Conservation (phyloP, 1,140 invertebrate genomes). For the Plodia interpunctella region DNA sequence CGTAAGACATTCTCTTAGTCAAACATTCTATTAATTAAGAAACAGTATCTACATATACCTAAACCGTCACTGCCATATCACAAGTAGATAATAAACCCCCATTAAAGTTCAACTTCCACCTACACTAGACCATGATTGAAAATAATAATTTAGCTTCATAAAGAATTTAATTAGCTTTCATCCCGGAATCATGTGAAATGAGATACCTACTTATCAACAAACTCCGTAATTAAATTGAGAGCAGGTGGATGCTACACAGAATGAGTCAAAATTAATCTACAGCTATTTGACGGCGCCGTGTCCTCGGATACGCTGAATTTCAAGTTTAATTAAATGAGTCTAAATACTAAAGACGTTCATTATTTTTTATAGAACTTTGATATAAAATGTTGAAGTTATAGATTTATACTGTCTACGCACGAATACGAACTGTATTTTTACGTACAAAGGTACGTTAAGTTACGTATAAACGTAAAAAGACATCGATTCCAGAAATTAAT, state of each 20-base stretch:
- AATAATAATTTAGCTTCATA: conserved; percentile 19
- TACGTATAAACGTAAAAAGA: too few species aligned
- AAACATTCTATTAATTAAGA: too few species aligned
- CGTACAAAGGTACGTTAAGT: too few species aligned
- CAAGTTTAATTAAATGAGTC: conserved; percentile 44
- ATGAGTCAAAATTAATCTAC: conserved; percentile 64
- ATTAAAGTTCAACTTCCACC: not conserved
- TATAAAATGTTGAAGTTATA: too few species aligned
- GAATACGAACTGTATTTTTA: too few species aligned
- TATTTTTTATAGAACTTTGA: too few species aligned
- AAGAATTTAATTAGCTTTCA: conserved; percentile 60
- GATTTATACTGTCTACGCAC: too few species aligned
- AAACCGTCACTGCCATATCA: too few species aligned
- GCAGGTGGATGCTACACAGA: conserved; percentile 50
- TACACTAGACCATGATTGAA: not conserved
- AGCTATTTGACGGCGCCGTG: conserved; percentile 41
- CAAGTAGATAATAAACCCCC: not conserved
- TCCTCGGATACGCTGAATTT: conserved; percentile 39
- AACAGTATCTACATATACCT: too few species aligned
- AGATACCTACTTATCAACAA: conserved; percentile 53
- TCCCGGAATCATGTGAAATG: conserved; percentile 46
- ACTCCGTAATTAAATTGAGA: conserved; percentile 61
- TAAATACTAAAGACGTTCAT: conserved; percentile 10
- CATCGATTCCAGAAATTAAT: too few species aligned
- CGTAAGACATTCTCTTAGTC: too few species aligned